A percentile compares a stretch with the other conserved stretches of the same genome.
phyloP scores from a whole-genome alignment of 2,113 vertebrate species.

The Phrynocephalus versicolor region DNA sequence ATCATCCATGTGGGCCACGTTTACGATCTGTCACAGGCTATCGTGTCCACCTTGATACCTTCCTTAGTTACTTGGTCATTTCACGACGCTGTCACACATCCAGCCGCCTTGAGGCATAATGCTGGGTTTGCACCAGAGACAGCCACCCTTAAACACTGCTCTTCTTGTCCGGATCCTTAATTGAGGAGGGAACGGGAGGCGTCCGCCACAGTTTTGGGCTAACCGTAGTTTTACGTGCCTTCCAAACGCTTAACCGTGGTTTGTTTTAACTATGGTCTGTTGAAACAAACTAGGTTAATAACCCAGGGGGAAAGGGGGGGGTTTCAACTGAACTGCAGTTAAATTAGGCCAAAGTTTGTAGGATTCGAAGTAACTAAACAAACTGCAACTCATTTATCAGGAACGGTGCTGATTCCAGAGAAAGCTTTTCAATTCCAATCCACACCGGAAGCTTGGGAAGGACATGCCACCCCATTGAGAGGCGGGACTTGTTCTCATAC shows the following conservation, averaged over 20 bases:
- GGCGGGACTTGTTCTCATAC: neutral
- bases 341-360: neutral
- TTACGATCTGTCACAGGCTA: neutral
- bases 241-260: neutral
- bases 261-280: neutral
- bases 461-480: neutral
- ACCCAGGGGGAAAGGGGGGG: neutral
- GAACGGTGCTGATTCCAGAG: neutral
- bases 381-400: neutral
- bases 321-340: neutral
- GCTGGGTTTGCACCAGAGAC: too few species aligned
- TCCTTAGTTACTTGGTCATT: too few species aligned
- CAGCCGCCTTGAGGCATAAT: neutral
- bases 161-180: neutral
- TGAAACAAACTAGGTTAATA: neutral
- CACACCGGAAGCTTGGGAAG: neutral
- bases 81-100: neutral
- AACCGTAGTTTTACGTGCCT: neutral
- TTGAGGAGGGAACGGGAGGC: neutral
- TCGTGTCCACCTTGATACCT: neutral
- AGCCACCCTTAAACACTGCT: neutral
- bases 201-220: neutral
- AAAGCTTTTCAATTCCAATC: too few species aligned
- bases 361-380: neutral
- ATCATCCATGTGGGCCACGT: too few species aligned